Conservation (phyloP, 2,888 invertebrate species). For the Cephalotes varians region DNA sequence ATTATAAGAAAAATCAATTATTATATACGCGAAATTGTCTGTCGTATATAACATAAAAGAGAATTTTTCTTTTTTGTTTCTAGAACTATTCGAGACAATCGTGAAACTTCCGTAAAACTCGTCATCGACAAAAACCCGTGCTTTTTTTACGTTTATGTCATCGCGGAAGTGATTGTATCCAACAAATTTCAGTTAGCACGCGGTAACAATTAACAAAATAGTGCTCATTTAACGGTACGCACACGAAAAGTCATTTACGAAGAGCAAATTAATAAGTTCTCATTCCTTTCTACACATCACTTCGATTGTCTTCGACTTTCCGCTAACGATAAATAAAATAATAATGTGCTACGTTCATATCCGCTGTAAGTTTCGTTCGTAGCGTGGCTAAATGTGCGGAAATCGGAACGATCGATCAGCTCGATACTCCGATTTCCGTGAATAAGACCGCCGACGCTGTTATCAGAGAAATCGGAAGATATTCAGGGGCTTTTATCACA, state of each 20-base stretch:
- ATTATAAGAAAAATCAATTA: background rate
- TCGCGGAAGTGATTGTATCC: background rate
- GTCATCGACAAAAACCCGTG: background rate
- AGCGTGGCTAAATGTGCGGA: background rate
- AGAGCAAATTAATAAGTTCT: constrained; percentile 21
- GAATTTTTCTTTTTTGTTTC: background rate
- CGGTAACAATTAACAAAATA: constrained; percentile 23
- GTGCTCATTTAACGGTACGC: background rate
- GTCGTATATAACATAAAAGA: background rate
- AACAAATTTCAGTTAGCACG: constrained; percentile 30
- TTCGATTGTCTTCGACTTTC: background rate
- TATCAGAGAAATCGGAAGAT: background rate
- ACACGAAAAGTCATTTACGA: constrained; percentile 2
- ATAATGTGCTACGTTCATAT: background rate
- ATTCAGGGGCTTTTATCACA: constrained; percentile 1
- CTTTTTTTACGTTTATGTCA: background rate
- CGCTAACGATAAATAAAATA: constrained; percentile 14
- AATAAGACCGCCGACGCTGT: background rate
- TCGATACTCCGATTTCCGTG: background rate
- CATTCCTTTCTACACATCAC: background rate
- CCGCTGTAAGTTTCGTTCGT: background rate
- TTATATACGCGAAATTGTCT: background rate
- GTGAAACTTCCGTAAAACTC: background rate
- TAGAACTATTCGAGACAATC: background rate
- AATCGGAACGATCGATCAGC: background rate